Conservation (phyloP, 2,888 invertebrate species). For the Bimastos eiseni region DNA sequence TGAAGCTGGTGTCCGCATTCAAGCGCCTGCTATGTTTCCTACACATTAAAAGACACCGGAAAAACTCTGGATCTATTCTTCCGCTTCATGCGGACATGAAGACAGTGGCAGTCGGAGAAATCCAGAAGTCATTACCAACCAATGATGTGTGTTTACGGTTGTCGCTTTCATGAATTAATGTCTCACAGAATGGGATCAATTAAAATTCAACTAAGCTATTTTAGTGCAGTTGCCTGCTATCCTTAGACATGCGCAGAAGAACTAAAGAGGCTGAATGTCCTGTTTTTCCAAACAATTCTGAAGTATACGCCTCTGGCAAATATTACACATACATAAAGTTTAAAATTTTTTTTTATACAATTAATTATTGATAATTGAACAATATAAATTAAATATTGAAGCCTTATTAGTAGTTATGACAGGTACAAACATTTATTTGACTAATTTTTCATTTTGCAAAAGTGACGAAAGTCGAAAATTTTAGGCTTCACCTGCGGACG, state of each 20-base stretch:
- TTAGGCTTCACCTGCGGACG: too few species aligned
- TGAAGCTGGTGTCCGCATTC: slow-evolving; percentile 29
- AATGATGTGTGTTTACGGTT: slow-evolving; percentile 31
- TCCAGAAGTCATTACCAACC: slow-evolving; percentile 34
- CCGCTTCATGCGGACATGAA: slow-evolving; percentile 32
- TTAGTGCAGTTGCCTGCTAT: neutral
- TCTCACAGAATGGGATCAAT: neutral
- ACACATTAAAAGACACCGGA: slow-evolving; percentile 37
- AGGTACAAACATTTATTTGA: too few species aligned
- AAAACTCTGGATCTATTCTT: slow-evolving; percentile 39
- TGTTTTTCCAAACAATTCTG: neutral
- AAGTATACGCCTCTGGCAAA: too few species aligned
- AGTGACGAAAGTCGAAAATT: too few species aligned
- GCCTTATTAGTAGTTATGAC: too few species aligned
- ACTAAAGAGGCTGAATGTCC: too few species aligned
- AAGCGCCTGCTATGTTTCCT: slow-evolving; percentile 38
- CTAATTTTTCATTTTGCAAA: too few species aligned
- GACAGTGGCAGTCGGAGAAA: slow-evolving; percentile 26
- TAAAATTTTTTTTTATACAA: too few species aligned
- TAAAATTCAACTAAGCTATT: neutral
- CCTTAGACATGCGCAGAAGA: neutral
- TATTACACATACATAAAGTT: too few species aligned
- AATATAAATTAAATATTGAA: too few species aligned
- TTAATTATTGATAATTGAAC: too few species aligned
- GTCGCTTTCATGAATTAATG: neutral